Conservation (phyloP, 2,113 vertebrate genomes). For the Tragulus kanchil region DNA sequence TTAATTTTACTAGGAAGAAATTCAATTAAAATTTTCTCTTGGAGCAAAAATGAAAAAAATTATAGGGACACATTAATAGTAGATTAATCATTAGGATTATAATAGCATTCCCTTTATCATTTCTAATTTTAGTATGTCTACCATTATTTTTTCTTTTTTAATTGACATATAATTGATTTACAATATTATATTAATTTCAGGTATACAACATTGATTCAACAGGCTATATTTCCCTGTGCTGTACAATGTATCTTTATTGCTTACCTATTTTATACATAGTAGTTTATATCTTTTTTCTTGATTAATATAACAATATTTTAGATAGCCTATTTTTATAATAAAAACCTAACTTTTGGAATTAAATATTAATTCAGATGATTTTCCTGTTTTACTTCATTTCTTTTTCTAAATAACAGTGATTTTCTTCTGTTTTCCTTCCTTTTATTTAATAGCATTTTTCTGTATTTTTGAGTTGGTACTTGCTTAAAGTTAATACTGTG, state of each 20-base stretch:
- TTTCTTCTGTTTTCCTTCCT: background rate
- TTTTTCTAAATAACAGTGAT: background rate
- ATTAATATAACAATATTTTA: background rate
- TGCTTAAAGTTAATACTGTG: background rate
- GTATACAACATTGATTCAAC: background rate
- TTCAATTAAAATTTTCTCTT: constrained; percentile 13
- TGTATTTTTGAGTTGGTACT: background rate
- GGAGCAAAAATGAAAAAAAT: background rate
- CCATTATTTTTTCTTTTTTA: background rate
- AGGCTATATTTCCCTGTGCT: background rate
- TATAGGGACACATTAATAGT: background rate
- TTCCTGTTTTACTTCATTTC: background rate
- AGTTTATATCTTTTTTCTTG: background rate
- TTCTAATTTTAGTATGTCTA: constrained; percentile 3
- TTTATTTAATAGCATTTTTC: constrained; percentile 7
- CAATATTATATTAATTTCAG: background rate
- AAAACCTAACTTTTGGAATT: background rate
- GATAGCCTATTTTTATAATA: background rate
- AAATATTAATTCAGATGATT: background rate
- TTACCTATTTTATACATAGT: background rate
- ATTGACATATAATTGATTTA: background rate
- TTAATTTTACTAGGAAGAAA: constrained; percentile 35
- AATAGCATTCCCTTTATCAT: background rate
- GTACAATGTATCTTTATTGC: background rate
- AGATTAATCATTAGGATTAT: background rate